Evolutionary conservation across 2,888 invertebrate genomes (phyloP), one percentile per base, ranked within the genome.

Genomic region (Callyntrura sp.): DNA sequence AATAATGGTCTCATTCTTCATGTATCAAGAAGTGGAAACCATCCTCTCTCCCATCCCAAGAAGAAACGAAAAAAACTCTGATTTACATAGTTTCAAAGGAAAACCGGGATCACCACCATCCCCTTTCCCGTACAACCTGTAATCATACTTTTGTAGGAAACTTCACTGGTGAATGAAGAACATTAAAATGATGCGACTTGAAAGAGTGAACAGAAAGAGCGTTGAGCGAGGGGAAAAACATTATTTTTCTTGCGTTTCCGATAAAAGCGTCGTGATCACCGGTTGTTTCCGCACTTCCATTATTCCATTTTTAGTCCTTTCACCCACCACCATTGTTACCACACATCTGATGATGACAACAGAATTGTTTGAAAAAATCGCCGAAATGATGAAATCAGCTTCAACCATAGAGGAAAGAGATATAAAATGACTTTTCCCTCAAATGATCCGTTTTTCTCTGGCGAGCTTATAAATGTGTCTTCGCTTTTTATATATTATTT

Each of bases 361-460:
- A 73, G 23, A 73, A 14, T 48, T n/a, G 48, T n/a, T 45, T 57
- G 55, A 55, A 57, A 79, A 79, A 79, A 79, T 55, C 79, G 35
- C 57, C 55, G 57, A 79, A 79, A 79, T 57, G 57, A 79, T 79
- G 55, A 79, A 79, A 79, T 79, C 79, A 35, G 57, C 35, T 79
- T 79, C 17, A 79, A 57, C 79, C 79, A 79, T 35, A 73, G 9
- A 65, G n/a, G n/a, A n/a, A n/a, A 45, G 45, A 73, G 4, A 73
- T 48, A 48, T 73, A 73, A 8, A 73, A 70, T 70, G 70, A 70
- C 70, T 70, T 70, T 65, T 70, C 70, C 70, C 70, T 73, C 45
- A 8, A 17, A 20, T 51, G 6, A n/a, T 57, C n/a, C 57, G 57
- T 57, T n/a, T 9, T 2, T 20, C n/a, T 43, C 35, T 70, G 5